phyloP scores from a whole-genome alignment of 2,888 invertebrate genomes.

The Thera britannica region DNA sequence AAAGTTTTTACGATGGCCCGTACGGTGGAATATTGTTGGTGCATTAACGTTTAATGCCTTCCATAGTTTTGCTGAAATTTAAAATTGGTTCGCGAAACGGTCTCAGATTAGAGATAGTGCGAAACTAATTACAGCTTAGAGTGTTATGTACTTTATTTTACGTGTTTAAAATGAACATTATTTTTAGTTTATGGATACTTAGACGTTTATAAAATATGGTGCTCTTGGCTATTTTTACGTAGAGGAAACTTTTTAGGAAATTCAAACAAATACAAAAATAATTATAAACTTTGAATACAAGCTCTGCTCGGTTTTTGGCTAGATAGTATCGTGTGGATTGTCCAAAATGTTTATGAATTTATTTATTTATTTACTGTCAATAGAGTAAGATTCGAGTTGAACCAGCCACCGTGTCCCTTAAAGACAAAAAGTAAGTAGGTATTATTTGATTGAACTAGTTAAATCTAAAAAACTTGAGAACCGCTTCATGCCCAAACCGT shows the following conservation, averaged over 20 bases:
- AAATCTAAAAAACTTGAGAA: too few relatives aligned
- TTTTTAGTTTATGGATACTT: neutral
- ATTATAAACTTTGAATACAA: neutral
- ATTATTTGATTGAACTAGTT: conserved; percentile 4
- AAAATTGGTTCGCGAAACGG: conserved; percentile 72
- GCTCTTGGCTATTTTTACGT: too few relatives aligned
- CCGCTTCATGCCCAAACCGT: too few relatives aligned
- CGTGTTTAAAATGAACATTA: conserved; percentile 1
- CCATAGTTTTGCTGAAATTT: conserved; percentile 71
- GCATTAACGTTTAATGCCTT: conserved; percentile 78
- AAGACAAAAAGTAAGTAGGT: neutral
- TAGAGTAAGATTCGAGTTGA: conserved; percentile 7
- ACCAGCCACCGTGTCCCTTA: neutral
- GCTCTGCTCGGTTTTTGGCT: too few relatives aligned
- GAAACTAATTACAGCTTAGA: conserved; percentile 50
- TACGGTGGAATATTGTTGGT: conserved; percentile 71
- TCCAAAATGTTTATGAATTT: neutral
- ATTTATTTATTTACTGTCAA: neutral
- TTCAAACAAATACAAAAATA: too few relatives aligned
- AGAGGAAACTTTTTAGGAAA: neutral
- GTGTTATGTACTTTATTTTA: conserved; percentile 16
- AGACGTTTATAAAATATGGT: too few relatives aligned
- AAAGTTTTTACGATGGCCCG: conserved; percentile 80
- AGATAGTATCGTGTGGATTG: too few relatives aligned
- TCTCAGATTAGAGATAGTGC: conserved; percentile 63